Conservation (phyloP, 2,888 invertebrate genomes). For the Rosalia funebris region DNA sequence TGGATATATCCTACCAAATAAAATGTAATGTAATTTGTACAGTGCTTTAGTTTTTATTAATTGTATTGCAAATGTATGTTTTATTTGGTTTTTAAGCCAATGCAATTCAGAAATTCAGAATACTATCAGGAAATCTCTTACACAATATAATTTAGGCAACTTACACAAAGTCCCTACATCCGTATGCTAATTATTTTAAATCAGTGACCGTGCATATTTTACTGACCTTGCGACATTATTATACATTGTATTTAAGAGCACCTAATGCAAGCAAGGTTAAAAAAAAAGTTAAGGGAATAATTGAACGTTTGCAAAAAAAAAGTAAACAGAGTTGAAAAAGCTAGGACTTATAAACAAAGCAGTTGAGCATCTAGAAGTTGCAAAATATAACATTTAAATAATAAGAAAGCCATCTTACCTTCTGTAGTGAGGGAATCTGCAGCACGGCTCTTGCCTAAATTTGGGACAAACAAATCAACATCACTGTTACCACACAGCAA, state of each 20-base stretch:
- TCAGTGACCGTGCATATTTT: too few relatives aligned
- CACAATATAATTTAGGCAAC: too few relatives aligned
- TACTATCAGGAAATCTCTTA: too few relatives aligned
- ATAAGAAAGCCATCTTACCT: conserved; percentile 68
- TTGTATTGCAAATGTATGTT: too few relatives aligned
- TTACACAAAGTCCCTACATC: too few relatives aligned
- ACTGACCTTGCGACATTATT: too few relatives aligned
- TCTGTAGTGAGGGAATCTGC: conserved; percentile 76
- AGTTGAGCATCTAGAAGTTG: conserved; percentile 40
- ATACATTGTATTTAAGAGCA: conserved; percentile 1
- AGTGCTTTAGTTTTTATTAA: too few relatives aligned
- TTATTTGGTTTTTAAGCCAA: too few relatives aligned
- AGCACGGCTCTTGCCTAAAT: conserved; percentile 75
- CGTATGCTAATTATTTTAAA: too few relatives aligned
- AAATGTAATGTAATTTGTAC: too few relatives aligned
- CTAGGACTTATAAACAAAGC: conserved; percentile 34
- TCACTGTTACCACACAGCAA: conserved; percentile 57
- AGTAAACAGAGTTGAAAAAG: conserved; percentile 23
- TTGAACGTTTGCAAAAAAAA: neutral
- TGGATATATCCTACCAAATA: too few relatives aligned
- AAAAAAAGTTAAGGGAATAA: conserved; percentile 1
- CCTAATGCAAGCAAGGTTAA: conserved; percentile 19
- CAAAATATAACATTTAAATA: conserved; percentile 31
- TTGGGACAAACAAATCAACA: conserved; percentile 62
- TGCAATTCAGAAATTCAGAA: too few relatives aligned